Percentiles rank a stretch among this genome's conserved stretches.
These are phyloP conservation scores for Tenualosa ilisha DNA, from an alignment of 2,797 vertebrate genomes.

Conservation along the genomic window DNA sequence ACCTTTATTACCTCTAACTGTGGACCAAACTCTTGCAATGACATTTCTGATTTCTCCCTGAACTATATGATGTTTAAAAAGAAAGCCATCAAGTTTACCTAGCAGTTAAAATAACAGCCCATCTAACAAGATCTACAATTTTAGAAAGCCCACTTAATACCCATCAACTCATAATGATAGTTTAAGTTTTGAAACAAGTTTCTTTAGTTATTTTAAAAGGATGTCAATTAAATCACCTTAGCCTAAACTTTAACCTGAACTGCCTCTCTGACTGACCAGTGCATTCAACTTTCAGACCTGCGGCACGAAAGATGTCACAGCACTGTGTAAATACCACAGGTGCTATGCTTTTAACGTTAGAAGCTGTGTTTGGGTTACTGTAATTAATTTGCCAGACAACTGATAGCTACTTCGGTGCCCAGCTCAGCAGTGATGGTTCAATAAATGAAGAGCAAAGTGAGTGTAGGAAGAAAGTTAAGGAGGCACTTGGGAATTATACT, in stretches of 20 bases:
- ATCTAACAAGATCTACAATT: too few species aligned
- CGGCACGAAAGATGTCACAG: not conserved
- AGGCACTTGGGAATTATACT: conserved; percentile 9
- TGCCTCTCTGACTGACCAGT: not conserved
- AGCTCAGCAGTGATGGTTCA: not conserved
- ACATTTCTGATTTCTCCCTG: not conserved
- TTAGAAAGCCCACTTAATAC: too few species aligned
- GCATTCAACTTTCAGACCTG: not conserved
- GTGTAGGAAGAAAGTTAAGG: not conserved
- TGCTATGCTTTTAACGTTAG: not conserved
- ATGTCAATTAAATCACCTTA: not conserved
- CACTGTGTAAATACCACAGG: not conserved
- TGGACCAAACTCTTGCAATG: not conserved
- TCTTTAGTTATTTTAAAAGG: not conserved
- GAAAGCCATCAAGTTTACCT: not conserved
- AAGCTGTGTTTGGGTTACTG: not conserved
- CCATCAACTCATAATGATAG: too few species aligned
- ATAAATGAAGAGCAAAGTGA: not conserved
- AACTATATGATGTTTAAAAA: not conserved
- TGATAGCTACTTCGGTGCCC: not conserved
- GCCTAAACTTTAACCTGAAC: not conserved
- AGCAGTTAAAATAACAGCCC: not conserved
- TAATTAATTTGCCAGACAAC: not conserved
- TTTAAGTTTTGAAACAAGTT: too few species aligned
- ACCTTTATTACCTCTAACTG: not conserved